A percentile compares a stretch with the other conserved stretches of the same genome.
Conservation (phyloP, 2,888 invertebrate species). For the Hypomecis atomaria region DNA sequence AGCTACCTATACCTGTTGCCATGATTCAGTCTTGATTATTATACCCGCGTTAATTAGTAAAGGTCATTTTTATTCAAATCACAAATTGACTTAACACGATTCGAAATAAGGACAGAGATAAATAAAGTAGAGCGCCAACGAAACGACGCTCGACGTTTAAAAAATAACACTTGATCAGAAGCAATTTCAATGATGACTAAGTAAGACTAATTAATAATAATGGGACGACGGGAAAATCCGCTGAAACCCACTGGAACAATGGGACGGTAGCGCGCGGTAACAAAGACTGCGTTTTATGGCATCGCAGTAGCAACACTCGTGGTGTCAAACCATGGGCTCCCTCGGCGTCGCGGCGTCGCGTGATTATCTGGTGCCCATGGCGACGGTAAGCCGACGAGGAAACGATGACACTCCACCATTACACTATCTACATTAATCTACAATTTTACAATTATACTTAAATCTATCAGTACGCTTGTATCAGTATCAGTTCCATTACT, state of each 20-base stretch:
- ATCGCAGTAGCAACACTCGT: conserved; percentile 31
- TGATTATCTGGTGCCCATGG: conserved; percentile 55
- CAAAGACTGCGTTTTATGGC: conserved; percentile 36
- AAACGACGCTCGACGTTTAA: neutral
- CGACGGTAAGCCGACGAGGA: conserved; percentile 51
- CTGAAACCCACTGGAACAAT: conserved; percentile 11
- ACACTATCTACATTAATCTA: conserved; percentile 8
- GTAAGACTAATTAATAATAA: neutral
- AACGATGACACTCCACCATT: conserved; percentile 31
- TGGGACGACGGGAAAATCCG: neutral
- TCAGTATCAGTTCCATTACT: too few relatives aligned
- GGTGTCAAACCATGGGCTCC: conserved; percentile 23
- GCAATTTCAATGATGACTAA: neutral
- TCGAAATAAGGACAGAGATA: conserved; percentile 1
- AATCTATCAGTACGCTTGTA: too few relatives aligned
- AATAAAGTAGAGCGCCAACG: neutral
- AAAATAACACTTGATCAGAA: neutral
- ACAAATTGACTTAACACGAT: neutral
- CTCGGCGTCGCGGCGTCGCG: conserved; percentile 23
- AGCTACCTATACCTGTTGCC: neutral
- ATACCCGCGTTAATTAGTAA: neutral
- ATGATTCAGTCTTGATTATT: conserved; percentile 9
- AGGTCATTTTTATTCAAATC: neutral
- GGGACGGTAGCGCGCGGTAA: conserved; percentile 26
- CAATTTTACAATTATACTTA: too few relatives aligned